phyloP scores from a whole-genome alignment of 2,113 vertebrate genomes.

The Pluvialis apricaria region DNA sequence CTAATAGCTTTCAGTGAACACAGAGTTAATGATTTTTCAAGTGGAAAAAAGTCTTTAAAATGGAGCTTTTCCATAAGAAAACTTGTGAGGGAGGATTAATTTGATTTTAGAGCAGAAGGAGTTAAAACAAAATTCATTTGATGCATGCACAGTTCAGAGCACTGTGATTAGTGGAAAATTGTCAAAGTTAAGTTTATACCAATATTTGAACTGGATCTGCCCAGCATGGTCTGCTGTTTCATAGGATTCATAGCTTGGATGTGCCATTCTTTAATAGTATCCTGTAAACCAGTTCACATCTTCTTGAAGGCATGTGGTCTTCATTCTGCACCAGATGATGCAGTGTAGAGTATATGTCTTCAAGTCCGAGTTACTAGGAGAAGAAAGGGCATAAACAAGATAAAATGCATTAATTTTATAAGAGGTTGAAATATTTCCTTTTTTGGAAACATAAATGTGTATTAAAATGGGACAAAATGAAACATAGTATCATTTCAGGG shows the following conservation, averaged over 20 bases:
- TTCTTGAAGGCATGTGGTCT: background rate
- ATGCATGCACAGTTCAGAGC: background rate
- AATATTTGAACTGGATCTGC: background rate
- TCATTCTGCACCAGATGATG: background rate
- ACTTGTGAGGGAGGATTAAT: background rate
- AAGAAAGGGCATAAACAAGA: background rate
- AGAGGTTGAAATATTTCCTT: background rate
- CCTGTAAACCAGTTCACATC: background rate
- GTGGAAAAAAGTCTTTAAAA: background rate
- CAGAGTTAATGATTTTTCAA: background rate
- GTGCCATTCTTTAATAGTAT: background rate
- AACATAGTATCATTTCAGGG: background rate
- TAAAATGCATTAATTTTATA: background rate
- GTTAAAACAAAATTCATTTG: background rate
- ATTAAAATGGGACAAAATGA: background rate
- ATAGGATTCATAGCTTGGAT: background rate
- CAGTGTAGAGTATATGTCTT: background rate
- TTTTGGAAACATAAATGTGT: background rate
- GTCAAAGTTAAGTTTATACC: background rate
- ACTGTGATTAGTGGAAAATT: background rate
- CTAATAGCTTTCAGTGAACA: background rate
- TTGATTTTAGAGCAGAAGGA: background rate
- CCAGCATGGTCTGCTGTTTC: background rate
- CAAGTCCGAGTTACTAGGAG: background rate
- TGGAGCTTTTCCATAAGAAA: background rate